These are phyloP conservation scores for Cathartes aura DNA, from an alignment of 2,113 vertebrate species.

Conservation along the genomic window DNA sequence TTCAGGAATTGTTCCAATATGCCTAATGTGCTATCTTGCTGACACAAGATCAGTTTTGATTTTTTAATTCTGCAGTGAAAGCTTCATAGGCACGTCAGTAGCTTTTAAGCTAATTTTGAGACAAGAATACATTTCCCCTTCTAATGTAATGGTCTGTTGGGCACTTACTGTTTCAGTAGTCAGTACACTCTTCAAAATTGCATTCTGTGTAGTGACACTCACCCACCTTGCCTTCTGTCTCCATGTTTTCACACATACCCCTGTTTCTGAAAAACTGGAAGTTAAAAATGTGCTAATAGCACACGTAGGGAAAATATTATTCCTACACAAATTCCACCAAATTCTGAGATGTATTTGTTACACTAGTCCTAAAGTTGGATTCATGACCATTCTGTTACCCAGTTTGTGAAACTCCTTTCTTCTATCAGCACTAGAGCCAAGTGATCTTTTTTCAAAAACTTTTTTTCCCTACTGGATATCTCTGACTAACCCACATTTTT, in stretches of 20 bases:
- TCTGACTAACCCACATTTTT: neutral
- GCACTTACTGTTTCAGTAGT: neutral
- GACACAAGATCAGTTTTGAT: neutral
- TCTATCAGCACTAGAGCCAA: neutral
- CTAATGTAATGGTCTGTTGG: neutral
- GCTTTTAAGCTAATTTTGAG: neutral
- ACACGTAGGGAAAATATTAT: neutral
- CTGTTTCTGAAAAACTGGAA: neutral
- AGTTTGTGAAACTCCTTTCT: neutral
- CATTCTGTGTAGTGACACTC: neutral
- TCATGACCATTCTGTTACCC: neutral
- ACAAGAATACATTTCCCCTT: neutral
- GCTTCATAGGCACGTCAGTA: neutral
- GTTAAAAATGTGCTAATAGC: neutral
- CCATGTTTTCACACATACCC: neutral
- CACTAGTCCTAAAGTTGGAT: neutral
- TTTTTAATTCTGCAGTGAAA: neutral
- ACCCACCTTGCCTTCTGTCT: neutral
- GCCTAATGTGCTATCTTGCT: neutral
- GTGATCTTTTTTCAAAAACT: neutral
- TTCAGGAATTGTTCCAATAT: neutral
- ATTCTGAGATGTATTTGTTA: neutral
- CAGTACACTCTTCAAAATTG: neutral
- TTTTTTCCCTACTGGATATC: neutral
- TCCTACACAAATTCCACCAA: neutral